phyloP scores from a whole-genome alignment of 2,797 vertebrate genomes.

The Acanthopagrus latus region DNA sequence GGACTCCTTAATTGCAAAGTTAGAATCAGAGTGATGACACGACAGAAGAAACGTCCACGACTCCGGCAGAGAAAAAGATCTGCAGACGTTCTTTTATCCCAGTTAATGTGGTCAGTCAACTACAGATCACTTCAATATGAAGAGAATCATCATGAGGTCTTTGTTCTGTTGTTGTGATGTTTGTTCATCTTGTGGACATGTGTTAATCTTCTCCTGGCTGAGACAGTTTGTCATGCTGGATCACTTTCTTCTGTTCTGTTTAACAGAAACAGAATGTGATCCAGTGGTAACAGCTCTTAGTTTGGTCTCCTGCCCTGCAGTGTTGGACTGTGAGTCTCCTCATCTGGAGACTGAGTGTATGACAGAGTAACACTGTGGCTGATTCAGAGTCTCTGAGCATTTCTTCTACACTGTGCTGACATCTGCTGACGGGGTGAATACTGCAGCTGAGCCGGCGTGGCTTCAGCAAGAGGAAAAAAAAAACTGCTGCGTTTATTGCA shows the following conservation, averaged over 20 bases:
- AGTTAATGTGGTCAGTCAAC: too few species aligned
- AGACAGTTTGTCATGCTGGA: too few species aligned
- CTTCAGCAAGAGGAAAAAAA: neutral
- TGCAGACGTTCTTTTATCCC: too few species aligned
- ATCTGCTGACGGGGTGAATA: slow-evolving; percentile 74
- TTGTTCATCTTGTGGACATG: too few species aligned
- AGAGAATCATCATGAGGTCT: too few species aligned
- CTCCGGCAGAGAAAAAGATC: too few species aligned
- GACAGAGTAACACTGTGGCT: neutral
- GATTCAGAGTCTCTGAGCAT: neutral
- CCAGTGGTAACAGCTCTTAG: neutral
- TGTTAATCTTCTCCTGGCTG: too few species aligned
- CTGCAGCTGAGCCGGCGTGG: slow-evolving; percentile 5
- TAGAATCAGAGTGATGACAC: neutral
- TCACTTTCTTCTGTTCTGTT: neutral
- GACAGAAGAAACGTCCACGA: too few species aligned
- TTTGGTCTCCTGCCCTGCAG: neutral
- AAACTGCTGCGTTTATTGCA: neutral
- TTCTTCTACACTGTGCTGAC: slow-evolving; percentile 65
- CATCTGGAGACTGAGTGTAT: neutral
- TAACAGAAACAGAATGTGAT: slow-evolving; percentile 4
- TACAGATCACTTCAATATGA: too few species aligned
- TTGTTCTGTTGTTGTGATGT: too few species aligned
- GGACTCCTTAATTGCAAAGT: slow-evolving; percentile 1
- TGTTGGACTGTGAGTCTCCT: neutral